phyloP scores from a whole-genome alignment of 2,113 vertebrate genomes.

The Neotragus moschatus region DNA sequence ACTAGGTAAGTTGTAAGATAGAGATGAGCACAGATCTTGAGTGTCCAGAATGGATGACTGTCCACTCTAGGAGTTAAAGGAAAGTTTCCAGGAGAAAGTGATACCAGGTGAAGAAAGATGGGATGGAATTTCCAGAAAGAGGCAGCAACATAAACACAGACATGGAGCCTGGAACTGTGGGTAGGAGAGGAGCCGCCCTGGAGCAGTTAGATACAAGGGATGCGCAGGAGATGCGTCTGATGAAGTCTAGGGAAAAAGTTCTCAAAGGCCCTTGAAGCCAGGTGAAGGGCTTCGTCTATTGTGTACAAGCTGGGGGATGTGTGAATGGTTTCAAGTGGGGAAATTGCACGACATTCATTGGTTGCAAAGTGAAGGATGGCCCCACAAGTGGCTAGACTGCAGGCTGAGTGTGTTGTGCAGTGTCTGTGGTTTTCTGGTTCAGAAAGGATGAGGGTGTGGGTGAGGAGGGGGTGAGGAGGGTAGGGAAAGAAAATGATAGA shows the following conservation, averaged over 20 bases:
- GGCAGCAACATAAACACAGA: not conserved
- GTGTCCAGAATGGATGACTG: too few species aligned
- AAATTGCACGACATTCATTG: not conserved
- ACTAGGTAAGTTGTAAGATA: not conserved
- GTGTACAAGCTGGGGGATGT: not conserved
- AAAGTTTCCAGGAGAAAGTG: not conserved
- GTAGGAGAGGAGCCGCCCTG: not conserved
- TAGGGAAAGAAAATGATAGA: not conserved
- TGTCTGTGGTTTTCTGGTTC: not conserved
- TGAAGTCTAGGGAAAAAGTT: not conserved
- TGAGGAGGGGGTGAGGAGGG: not conserved
- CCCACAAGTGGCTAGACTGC: not conserved
- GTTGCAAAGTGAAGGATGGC: not conserved
- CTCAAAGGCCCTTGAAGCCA: not conserved
- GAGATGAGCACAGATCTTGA: not conserved
- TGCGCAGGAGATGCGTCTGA: not conserved
- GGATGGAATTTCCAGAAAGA: not conserved
- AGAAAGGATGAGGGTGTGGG: not conserved
- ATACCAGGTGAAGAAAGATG: not conserved
- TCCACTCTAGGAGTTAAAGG: not conserved
- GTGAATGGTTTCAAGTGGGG: not conserved
- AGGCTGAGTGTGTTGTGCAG: too few species aligned
- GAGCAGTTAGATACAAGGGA: not conserved
- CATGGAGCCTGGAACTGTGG: not conserved
- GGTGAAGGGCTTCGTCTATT: not conserved